A percentile compares a stretch with the other conserved stretches of the same genome.
Evolutionary conservation across 2,888 invertebrate species (phyloP).

Genomic region (Parnassius smintheus): DNA sequence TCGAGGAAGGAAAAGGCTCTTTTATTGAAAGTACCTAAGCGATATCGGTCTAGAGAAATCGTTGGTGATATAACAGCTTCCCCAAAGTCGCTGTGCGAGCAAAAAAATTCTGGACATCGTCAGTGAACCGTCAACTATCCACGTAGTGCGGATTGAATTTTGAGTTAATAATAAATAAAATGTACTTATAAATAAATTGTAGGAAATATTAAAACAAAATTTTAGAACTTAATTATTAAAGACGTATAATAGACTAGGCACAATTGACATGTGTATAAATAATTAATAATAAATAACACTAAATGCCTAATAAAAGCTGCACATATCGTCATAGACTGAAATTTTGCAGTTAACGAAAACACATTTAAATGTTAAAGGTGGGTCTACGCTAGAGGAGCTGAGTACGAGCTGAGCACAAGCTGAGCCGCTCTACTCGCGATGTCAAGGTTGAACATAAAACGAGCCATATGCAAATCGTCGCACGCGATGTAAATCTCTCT

Average conservation of each 20-base stretch:
- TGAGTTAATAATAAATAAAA: not conserved
- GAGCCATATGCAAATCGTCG: no score
- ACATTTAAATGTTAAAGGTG: no score
- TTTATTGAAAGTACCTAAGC: no score
- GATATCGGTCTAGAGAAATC: no score
- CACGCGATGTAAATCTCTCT: no score
- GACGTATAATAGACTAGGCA: conserved; percentile 16
- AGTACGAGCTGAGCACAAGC: no score
- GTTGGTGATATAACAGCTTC: not conserved
- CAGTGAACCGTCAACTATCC: not conserved
- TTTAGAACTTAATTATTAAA: conserved; percentile 1
- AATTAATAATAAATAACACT: conserved; percentile 7
- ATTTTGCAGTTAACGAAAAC: not conserved
- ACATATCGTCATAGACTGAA: not conserved
- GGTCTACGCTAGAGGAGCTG: no score
- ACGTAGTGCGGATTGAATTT: not conserved
- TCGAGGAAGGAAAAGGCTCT: no score
- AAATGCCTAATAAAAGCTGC: conserved; percentile 15
- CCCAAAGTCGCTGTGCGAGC: not conserved
- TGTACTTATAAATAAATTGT: not conserved
- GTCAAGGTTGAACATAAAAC: no score
- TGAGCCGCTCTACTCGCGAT: no score
- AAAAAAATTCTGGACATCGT: not conserved
- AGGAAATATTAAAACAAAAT: not conserved
- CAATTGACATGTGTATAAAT: conserved; percentile 11